Evolutionary conservation across 1,140 invertebrate genomes (phyloP).

Genomic region (Ptiloglossa arizonensis): DNA sequence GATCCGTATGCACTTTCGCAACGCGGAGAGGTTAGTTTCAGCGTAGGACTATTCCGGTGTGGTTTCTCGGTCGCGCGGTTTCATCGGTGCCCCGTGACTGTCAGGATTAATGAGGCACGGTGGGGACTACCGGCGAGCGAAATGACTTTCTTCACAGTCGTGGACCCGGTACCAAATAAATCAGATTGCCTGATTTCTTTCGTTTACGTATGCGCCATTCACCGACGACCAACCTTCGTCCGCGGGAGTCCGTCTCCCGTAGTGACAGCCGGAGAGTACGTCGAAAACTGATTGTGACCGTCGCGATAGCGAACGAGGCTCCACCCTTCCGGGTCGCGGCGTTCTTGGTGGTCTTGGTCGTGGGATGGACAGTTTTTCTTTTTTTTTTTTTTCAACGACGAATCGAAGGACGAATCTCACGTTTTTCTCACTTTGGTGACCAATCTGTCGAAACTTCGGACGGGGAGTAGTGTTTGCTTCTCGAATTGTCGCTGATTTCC

Average conservation of each 20-base stretch:
- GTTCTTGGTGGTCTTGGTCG: constrained; percentile 66
- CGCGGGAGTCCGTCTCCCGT: constrained; percentile 66
- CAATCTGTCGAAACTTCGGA: too few species aligned
- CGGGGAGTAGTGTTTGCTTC: too few species aligned
- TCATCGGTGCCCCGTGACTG: neutral
- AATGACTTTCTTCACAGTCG: constrained; percentile 19
- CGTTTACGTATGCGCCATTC: constrained; percentile 37
- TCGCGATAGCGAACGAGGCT: constrained; percentile 66
- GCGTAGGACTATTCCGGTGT: neutral
- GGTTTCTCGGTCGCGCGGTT: neutral
- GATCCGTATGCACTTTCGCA: too few species aligned
- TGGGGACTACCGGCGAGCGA: constrained; percentile 20
- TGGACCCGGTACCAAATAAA: constrained; percentile 38
- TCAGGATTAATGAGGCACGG: constrained; percentile 13
- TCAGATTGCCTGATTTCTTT: constrained; percentile 51
- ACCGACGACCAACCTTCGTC: constrained; percentile 38
- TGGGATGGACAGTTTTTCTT: constrained; percentile 52
- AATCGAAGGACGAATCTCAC: too few species aligned
- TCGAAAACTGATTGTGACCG: constrained; percentile 70
- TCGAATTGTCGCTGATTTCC: too few species aligned
- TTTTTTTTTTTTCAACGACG: too few species aligned
- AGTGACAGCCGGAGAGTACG: constrained; percentile 55
- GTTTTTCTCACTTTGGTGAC: constrained; percentile 6
- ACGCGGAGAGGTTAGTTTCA: neutral
- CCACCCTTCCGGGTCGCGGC: constrained; percentile 66